Evolutionary conservation across 2,888 invertebrate genomes (phyloP), one percentile per base, ranked within the genome.

Genomic region (Allacma fusca): DNA sequence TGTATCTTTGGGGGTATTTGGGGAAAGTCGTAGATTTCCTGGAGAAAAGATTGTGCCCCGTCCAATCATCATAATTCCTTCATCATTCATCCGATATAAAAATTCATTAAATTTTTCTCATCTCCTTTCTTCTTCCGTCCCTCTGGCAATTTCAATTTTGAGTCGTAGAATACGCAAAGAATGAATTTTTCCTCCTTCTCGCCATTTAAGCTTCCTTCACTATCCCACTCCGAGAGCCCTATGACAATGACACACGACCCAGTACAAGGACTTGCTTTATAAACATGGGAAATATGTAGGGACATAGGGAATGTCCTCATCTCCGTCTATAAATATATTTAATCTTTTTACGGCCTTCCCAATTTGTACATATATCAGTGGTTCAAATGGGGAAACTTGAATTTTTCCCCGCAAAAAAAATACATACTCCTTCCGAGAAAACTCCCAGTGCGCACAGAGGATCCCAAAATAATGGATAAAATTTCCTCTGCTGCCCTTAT

Each of bases 61-160:
- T 78, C 79, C 79, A 78, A 80, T 74, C 78, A 76, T 78, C 80
- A 80, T 80, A 80, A 80, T 77, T 79, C 79, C 76, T 73, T 79
- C 80, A 79, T 77, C 78, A 77, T 79, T 79, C 77, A 77, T 79
- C 80, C 79, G 80, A 79, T 80, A 80, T 75, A 80, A 80, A 80
- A 80, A 80, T 80, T 80, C 80, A 80, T 80, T 80, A 80, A 80
- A 80, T 79, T 79, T 78, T 75, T 68, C 57, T 67, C 69, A 28
- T 69, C 57, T 57, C 59, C 68, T 69, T 57, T 62, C 69, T 44
- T 43, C 70, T 40, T 76, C 50, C 70, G 43, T 70, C 69, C 68
- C 34, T 44, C 76, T 71, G 76, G 76, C 76, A 77, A 77, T 77
- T 77, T 77, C 76, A 77, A 77, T 77, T 77, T 77, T 71, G 73